Base-by-base conservation (phyloP, 2,888 invertebrate species). In the Lamproptera curius region DNA sequence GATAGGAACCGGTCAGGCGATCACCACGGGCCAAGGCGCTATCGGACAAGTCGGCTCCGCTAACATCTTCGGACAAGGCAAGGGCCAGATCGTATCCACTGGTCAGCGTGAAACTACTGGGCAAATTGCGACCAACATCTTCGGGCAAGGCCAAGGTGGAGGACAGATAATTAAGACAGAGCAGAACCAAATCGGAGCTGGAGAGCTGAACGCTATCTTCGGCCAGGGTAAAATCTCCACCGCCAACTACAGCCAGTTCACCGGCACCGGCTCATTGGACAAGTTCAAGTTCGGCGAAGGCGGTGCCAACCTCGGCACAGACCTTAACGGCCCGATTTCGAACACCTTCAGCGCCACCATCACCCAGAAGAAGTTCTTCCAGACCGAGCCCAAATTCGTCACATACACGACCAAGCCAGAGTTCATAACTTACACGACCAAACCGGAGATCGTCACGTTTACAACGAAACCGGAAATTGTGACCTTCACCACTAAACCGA, bases 331-430 rank as follows among this genome's bases (percentile, higher is more conserved):
- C 0, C 86, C 86, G 0, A 56, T 82, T 0, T 65, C 77, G 0
- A 83, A 85, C 17, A 72, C 70, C 0, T 82, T 74, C 60, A 77
- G 74, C 42, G 77, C 84, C 0, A 70, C 80, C 0, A 84, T 73
- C 51, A 61, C 76, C 0, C 81, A 84, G 46, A 82, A 81, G 60
- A 83, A 85, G 17, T 70, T 74, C 10, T 82, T 66, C 74, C 75
- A 83, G 51, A 65, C 70, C 1, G 82, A 83, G 38, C 65, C 65
- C 0, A 56, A 65, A 46, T 55, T 59, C 8, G 38, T 56, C 1
- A 62, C 63, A 0, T 67, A 46, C 44, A 65, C 63, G 1, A 63
- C 63, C 2, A 62, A 63, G 46, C 64, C 64, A 0, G 54, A 64
- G 52, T 53, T 57, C 2, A 40, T 59, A 0, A 62, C 63, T 0